These are phyloP conservation scores for Troilus luridus DNA, from an alignment of 2,888 invertebrate species.

Conservation along the genomic window DNA sequence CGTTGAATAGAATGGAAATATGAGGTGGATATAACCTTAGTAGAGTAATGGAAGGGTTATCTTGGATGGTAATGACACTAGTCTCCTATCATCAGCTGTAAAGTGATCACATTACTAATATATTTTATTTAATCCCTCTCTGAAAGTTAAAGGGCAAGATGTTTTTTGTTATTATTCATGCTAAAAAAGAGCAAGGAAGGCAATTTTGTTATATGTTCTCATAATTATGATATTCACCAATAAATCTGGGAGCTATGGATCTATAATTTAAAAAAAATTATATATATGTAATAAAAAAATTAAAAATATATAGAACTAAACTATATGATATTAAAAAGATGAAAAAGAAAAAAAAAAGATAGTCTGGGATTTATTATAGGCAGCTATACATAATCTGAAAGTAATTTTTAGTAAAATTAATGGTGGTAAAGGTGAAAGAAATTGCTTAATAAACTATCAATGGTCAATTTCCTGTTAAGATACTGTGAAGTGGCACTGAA, in stretches of 20 bases:
- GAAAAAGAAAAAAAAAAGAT: constrained; percentile 47
- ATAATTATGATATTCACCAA: constrained; percentile 50
- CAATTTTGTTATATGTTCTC: not conserved
- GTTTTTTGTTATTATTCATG: constrained; percentile 21
- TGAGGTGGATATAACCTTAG: constrained; percentile 13
- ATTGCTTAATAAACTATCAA: constrained; percentile 44
- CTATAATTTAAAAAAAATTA: constrained; percentile 59
- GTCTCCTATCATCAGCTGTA: constrained; percentile 25
- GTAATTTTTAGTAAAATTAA: constrained; percentile 44
- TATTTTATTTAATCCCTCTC: constrained; percentile 26
- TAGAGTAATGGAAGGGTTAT: constrained; percentile 26
- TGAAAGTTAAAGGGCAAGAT: not conserved
- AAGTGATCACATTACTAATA: constrained; percentile 19
- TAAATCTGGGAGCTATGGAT: constrained; percentile 57
- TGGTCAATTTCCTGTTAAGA: not conserved
- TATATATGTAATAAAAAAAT: constrained; percentile 61
- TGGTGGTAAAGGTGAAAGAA: constrained; percentile 50
- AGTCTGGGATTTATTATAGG: constrained; percentile 59
- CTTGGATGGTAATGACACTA: constrained; percentile 21
- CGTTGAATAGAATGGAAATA: not conserved
- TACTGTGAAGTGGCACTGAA: not conserved
- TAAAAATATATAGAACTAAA: constrained; percentile 61
- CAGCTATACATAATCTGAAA: constrained; percentile 48
- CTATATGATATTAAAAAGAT: constrained; percentile 61
- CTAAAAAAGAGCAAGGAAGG: not conserved